Percentiles rank a stretch among this genome's conserved stretches.
Evolutionary conservation across 2,113 vertebrate species (phyloP).

Genomic region (Lonchura striata): DNA sequence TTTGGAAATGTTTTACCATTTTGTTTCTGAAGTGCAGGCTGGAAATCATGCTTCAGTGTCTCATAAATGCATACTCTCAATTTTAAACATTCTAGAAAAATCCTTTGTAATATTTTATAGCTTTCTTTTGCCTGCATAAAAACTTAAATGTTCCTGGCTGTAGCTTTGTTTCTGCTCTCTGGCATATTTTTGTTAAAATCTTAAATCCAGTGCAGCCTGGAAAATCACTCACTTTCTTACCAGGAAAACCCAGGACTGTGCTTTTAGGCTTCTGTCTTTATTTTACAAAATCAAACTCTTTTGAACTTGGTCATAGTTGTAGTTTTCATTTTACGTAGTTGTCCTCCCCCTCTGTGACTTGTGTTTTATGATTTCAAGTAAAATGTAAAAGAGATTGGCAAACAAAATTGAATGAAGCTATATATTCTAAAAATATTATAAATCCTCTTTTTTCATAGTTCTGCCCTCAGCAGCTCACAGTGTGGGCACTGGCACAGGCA

Average conservation of each 20-base stretch:
- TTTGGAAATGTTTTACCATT: not conserved
- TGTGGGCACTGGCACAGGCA: not conserved
- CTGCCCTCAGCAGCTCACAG: not conserved
- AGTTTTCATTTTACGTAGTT: not conserved
- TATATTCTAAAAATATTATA: not conserved
- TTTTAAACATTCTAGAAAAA: not conserved
- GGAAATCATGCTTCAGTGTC: not conserved
- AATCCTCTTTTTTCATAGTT: not conserved
- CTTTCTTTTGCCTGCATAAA: constrained; percentile 2
- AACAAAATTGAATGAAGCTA: accelerated
- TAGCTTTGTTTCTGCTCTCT: not conserved
- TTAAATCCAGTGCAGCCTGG: not conserved
- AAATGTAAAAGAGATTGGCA: not conserved
- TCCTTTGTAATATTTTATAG: not conserved
- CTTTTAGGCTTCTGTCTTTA: not conserved
- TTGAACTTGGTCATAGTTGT: not conserved
- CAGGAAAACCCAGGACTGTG: not conserved
- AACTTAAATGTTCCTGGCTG: not conserved
- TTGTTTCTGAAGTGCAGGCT: not conserved
- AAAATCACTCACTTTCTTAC: not conserved
- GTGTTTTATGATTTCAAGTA: not conserved
- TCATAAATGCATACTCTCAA: not conserved
- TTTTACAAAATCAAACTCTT: not conserved
- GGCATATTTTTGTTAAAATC: not conserved
- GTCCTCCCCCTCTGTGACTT: not conserved